A percentile compares a stretch with the other conserved stretches of the same genome.
phyloP scores from a whole-genome alignment of 1,140 invertebrate genomes.

The Drosophila sulfurigaster region DNA sequence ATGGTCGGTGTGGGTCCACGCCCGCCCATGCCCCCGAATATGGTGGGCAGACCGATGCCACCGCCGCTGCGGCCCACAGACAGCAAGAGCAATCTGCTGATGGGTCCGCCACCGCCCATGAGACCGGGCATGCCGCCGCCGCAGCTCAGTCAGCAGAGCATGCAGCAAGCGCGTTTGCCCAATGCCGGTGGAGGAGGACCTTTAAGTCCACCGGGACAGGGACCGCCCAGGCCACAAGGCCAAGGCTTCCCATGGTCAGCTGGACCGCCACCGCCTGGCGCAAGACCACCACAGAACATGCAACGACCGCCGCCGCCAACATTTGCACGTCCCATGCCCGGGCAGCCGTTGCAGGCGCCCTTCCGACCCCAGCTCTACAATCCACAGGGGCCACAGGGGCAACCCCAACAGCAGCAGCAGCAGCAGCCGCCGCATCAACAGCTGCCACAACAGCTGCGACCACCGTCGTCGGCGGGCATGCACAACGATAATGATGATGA shows the following conservation, averaged over 20 bases:
- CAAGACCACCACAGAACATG: constrained; percentile 71
- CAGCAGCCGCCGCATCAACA: constrained; percentile 49
- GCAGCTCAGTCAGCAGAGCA: constrained; percentile 51
- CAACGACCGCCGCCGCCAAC: constrained; percentile 65
- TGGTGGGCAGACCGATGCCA: constrained; percentile 61
- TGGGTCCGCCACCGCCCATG: constrained; percentile 70
- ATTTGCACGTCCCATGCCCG: constrained; percentile 65
- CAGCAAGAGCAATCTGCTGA: constrained; percentile 77
- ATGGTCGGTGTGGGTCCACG: constrained; percentile 73
- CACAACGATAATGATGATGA: constrained; percentile 78
- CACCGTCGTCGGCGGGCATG: constrained; percentile 59
- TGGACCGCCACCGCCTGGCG: constrained; percentile 58
- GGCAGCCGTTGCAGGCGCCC: constrained; percentile 68
- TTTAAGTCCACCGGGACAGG: constrained; percentile 73
- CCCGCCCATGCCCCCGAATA: constrained; percentile 73
- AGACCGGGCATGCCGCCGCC: constrained; percentile 72
- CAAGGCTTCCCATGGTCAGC: constrained; percentile 71
- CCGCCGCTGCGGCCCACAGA: constrained; percentile 77
- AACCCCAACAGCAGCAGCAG: constrained; percentile 75
- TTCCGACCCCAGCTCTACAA: constrained; percentile 84
- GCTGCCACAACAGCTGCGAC: constrained; percentile 56
- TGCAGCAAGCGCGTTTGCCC: constrained; percentile 64
- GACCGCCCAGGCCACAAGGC: constrained; percentile 68
- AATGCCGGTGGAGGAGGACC: constrained; percentile 66
- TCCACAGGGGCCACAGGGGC: constrained; percentile 90